Percentiles rank a stretch among this genome's conserved stretches.
Conservation (phyloP, 2,888 invertebrate species). For the Lasioglossum figueresi region DNA sequence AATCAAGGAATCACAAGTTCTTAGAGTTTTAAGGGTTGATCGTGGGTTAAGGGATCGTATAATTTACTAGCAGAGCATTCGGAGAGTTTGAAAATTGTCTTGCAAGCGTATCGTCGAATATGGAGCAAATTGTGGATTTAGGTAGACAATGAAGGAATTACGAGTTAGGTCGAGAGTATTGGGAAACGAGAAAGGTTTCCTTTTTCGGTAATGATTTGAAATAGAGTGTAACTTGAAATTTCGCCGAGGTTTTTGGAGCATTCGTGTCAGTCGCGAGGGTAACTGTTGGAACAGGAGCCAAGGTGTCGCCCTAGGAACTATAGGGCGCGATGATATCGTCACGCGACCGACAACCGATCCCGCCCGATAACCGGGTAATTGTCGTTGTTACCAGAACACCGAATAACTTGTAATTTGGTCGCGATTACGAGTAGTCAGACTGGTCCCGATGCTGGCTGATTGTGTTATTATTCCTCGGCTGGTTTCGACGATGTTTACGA, state of each 20-base stretch:
- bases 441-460: slow-evolving; percentile 16
- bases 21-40: not conserved
- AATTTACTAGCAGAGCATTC: no score
- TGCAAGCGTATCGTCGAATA: no score
- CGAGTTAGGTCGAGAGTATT: not conserved
- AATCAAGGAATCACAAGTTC: not conserved
- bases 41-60: no score
- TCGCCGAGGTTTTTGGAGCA: not conserved
- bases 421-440: slow-evolving; percentile 19
- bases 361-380: slow-evolving; percentile 21
- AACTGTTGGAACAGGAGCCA: not conserved
- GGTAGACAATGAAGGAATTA: no score
- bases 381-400: slow-evolving; percentile 19
- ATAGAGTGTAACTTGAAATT: not conserved
- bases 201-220: not conserved
- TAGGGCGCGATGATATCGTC: slow-evolving; percentile 39
- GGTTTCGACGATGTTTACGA: slow-evolving; percentile 5
- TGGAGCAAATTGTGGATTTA: no score
- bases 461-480: slow-evolving; percentile 6
- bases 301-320: slow-evolving; percentile 44
- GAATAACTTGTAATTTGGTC: slow-evolving; percentile 38
- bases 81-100: no score
- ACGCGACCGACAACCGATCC: slow-evolving; percentile 34
- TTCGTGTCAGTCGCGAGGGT: not conserved
- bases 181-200: not conserved